phyloP scores from a whole-genome alignment of 2,888 invertebrate genomes.

The Phytoseiulus persimilis region DNA sequence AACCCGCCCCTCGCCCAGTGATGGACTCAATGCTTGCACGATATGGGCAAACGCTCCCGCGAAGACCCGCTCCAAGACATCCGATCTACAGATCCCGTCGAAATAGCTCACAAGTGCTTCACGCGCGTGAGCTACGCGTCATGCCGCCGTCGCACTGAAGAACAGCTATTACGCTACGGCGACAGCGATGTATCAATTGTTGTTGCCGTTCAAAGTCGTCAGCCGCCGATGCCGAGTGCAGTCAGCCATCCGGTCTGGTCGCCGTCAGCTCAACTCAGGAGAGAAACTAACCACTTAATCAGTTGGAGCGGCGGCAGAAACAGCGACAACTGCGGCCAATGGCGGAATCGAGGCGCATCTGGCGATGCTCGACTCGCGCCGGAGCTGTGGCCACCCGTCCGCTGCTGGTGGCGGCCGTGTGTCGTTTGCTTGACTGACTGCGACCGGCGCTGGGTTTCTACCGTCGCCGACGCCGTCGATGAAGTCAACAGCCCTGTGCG shows the following conservation, averaged over 20 bases:
- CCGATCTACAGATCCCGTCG: no score
- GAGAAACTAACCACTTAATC: neutral
- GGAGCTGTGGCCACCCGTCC: neutral
- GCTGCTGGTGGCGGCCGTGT: neutral
- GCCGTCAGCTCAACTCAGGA: neutral
- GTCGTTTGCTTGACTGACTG: neutral
- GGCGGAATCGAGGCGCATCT: neutral
- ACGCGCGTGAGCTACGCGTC: neutral
- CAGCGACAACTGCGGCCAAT: neutral
- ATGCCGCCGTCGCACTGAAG: neutral
- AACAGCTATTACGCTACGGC: neutral
- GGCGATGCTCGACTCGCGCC: neutral
- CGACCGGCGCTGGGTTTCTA: neutral
- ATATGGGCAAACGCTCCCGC: no score
- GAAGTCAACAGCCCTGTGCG: neutral
- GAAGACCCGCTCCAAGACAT: no score
- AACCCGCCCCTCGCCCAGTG: no score
- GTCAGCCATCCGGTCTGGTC: neutral
- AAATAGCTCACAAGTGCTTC: neutral
- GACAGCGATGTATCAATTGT: neutral
- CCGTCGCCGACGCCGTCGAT: neutral
- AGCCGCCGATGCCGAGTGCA: neutral
- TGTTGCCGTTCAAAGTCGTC: neutral
- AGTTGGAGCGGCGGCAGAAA: neutral
- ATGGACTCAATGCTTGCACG: no score